Evolutionary conservation across 30 jellyfish, hydroid and myxozoan genomes (phyloP).

Genomic region (Chrysaora quinquecirrha): DNA sequence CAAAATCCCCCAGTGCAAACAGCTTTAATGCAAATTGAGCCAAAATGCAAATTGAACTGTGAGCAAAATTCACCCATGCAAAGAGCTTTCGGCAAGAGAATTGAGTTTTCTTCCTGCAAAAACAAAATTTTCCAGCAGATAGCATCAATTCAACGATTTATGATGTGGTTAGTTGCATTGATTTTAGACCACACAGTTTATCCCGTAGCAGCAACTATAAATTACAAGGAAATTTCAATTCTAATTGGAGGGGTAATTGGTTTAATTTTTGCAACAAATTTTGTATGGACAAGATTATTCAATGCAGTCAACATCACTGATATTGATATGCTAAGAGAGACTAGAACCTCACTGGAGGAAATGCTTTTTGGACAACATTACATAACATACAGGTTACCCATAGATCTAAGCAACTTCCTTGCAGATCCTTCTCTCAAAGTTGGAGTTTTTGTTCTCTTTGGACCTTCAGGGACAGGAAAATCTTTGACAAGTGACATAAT

Average conservation of each 20-base stretch:
- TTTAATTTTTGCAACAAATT: neutral
- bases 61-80: neutral
- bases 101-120: neutral
- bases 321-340: neutral
- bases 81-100: neutral
- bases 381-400: neutral
- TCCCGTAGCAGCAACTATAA: neutral
- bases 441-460: slow-evolving; percentile 23
- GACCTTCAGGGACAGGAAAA: slow-evolving; percentile 63
- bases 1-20: neutral
- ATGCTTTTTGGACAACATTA: slow-evolving; percentile 43
- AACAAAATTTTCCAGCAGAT: neutral
- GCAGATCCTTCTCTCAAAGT: neutral
- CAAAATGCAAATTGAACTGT: no score
- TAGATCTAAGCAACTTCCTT: neutral
- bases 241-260: neutral
- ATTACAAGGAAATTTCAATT: neutral
- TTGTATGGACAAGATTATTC: neutral
- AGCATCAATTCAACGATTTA: no score
- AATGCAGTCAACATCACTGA: neutral
- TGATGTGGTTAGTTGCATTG: neutral
- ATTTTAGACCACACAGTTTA: neutral
- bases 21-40: neutral
- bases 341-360: neutral
- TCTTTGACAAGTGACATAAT: slow-evolving; percentile 25